Conservation (phyloP, 2,888 invertebrate genomes). For the Acronicta alni region DNA sequence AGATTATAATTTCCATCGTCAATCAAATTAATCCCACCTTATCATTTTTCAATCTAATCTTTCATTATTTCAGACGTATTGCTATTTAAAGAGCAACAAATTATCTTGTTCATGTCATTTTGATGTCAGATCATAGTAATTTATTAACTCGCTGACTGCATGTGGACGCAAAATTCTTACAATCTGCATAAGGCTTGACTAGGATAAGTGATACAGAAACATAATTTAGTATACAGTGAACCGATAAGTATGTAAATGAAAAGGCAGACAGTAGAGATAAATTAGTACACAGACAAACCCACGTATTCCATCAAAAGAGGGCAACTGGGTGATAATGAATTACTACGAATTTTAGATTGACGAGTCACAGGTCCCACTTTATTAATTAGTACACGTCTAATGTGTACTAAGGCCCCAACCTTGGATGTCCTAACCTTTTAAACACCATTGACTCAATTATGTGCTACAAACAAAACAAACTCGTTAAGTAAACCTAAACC, state of each 20-base stretch:
- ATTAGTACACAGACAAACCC: conserved; percentile 54
- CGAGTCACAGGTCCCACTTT: conserved; percentile 18
- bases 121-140: conserved; percentile 57
- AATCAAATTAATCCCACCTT: conserved; percentile 41
- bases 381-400: conserved; percentile 32
- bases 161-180: conserved; percentile 49
- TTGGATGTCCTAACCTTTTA: conserved; percentile 41
- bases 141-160: conserved; percentile 51
- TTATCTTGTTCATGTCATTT: conserved; percentile 52
- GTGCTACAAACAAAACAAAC: conserved; percentile 29
- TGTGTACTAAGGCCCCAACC: conserved; percentile 17
- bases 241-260: conserved; percentile 70
- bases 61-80: conserved; percentile 42
- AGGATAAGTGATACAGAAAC: conserved; percentile 54
- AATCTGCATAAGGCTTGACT: conserved; percentile 60
- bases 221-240: conserved; percentile 60
- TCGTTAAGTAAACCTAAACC: conserved; percentile 25
- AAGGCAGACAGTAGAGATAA: conserved; percentile 49
- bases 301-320: conserved; percentile 41
- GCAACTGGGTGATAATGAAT: conserved; percentile 37
- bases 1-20: conserved; percentile 26
- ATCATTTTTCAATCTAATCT: conserved; percentile 48
- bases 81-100: conserved; percentile 48
- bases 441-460: conserved; percentile 31
- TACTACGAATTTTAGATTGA: conserved; percentile 19